phyloP scores from a whole-genome alignment of 2,888 invertebrate genomes.

The Plusia festucae region DNA sequence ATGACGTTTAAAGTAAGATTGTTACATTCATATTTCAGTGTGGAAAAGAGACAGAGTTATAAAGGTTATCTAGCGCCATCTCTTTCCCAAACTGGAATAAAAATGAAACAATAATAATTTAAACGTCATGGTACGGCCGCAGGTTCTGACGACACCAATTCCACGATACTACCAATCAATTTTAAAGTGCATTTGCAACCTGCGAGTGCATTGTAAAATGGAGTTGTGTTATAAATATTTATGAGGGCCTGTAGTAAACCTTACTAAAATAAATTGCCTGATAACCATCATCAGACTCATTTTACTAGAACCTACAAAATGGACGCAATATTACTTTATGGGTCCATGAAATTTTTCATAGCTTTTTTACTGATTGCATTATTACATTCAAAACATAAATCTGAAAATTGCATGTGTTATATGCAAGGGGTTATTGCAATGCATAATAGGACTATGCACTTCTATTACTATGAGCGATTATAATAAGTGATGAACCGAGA shows the following conservation, averaged over 20 bases:
- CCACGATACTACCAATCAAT: too few relatives aligned
- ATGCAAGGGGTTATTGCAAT: not conserved
- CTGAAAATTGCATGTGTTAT: not conserved
- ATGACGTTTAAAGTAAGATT: too few relatives aligned
- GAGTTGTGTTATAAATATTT: not conserved
- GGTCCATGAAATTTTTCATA: constrained; percentile 6
- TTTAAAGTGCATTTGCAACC: too few relatives aligned
- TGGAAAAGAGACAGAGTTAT: too few relatives aligned
- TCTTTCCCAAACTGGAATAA: too few relatives aligned
- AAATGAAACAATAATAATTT: too few relatives aligned
- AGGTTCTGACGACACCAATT: too few relatives aligned
- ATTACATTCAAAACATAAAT: constrained; percentile 7
- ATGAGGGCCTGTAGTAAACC: constrained; percentile 35
- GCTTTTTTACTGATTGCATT: constrained; percentile 38
- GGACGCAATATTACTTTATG: constrained; percentile 6
- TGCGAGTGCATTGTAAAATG: too few relatives aligned
- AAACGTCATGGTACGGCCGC: too few relatives aligned
- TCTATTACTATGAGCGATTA: not conserved
- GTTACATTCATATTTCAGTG: too few relatives aligned
- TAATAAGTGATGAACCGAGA: not conserved
- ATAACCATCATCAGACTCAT: constrained; percentile 35
- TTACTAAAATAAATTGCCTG: constrained; percentile 29
- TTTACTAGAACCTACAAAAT: constrained; percentile 17
- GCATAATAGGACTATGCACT: not conserved
- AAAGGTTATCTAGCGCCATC: too few relatives aligned